Percentiles rank a stretch among this genome's conserved stretches.
Conservation (phyloP, 2,888 invertebrate species). For the Agriopis leucophaearia region DNA sequence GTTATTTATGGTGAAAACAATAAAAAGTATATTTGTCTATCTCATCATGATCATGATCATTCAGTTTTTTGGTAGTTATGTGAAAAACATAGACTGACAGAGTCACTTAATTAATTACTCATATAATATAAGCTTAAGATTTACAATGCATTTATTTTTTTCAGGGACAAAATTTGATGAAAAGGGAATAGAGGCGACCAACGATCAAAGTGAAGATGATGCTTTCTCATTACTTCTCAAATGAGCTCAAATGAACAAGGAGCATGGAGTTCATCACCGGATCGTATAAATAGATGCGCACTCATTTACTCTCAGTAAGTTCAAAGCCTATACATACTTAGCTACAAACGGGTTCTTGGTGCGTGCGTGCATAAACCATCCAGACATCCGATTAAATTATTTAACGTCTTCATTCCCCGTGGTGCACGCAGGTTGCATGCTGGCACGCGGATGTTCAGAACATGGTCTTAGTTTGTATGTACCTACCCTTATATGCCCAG, state of each 20-base stretch:
- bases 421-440: slow-evolving; percentile 82
- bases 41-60: too few species aligned
- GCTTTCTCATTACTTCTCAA: neutral
- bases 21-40: too few species aligned
- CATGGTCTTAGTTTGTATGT: slow-evolving; percentile 63
- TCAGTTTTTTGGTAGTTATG: too few species aligned
- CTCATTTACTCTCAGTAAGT: slow-evolving; percentile 23
- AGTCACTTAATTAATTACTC: too few species aligned
- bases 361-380: slow-evolving; percentile 76
- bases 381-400: slow-evolving; percentile 83
- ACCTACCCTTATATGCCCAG: slow-evolving; percentile 25
- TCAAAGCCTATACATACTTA: neutral
- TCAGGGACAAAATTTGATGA: neutral
- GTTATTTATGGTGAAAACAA: too few species aligned
- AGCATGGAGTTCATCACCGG: slow-evolving; percentile 43
- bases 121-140: too few species aligned
- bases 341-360: slow-evolving; percentile 56
- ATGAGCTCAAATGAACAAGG: neutral
- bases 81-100: too few species aligned
- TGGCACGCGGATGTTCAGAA: slow-evolving; percentile 76
- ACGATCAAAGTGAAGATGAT: neutral
- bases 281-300: slow-evolving; percentile 50
- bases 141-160: neutral
- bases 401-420: slow-evolving; percentile 85
- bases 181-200: neutral